These are phyloP conservation scores for Hyles vespertilio DNA, from an alignment of 1,140 invertebrate species.

Conservation along the genomic window DNA sequence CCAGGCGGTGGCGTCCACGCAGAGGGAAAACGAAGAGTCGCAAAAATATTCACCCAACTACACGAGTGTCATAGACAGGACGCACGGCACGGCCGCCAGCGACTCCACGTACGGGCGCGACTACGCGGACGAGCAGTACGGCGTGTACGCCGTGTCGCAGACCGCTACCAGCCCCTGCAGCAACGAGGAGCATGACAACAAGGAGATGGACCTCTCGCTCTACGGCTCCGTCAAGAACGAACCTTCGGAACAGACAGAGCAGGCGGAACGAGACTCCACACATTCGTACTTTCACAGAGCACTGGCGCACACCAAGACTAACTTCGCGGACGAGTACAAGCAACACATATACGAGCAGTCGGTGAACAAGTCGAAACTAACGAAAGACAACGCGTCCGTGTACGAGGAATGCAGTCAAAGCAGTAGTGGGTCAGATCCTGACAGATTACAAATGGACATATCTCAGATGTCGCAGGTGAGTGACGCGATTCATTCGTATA, in stretches of 20 bases:
- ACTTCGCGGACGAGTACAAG: conserved; percentile 58
- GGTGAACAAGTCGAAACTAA: conserved; percentile 39
- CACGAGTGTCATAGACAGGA: conserved; percentile 50
- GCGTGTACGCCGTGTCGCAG: conserved; percentile 34
- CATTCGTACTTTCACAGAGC: conserved; percentile 40
- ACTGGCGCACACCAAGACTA: conserved; percentile 38
- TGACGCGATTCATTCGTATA: background rate
- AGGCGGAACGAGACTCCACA: conserved; percentile 22
- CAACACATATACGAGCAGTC: conserved; percentile 45
- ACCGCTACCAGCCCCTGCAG: conserved; percentile 43
- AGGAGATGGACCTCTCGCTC: conserved; percentile 70
- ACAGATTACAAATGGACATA: conserved; percentile 74
- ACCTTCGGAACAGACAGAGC: conserved; percentile 35
- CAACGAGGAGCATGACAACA: conserved; percentile 61
- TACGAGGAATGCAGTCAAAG: conserved; percentile 73
- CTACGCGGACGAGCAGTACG: conserved; percentile 55
- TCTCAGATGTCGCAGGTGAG: conserved; percentile 69
- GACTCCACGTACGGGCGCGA: conserved; percentile 44
- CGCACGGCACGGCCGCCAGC: conserved; percentile 25
- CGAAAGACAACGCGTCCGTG: conserved; percentile 52
- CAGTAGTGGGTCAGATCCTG: conserved; percentile 72
- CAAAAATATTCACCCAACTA: conserved; percentile 58
- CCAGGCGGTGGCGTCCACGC: conserved; percentile 69
- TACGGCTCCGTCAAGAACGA: conserved; percentile 58
- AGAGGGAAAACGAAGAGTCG: conserved; percentile 69